Percentiles rank a stretch among this genome's conserved stretches.
These are phyloP conservation scores for Temnothorax curvispinosus DNA, from an alignment of 1,140 invertebrate genomes.

Conservation along the genomic window DNA sequence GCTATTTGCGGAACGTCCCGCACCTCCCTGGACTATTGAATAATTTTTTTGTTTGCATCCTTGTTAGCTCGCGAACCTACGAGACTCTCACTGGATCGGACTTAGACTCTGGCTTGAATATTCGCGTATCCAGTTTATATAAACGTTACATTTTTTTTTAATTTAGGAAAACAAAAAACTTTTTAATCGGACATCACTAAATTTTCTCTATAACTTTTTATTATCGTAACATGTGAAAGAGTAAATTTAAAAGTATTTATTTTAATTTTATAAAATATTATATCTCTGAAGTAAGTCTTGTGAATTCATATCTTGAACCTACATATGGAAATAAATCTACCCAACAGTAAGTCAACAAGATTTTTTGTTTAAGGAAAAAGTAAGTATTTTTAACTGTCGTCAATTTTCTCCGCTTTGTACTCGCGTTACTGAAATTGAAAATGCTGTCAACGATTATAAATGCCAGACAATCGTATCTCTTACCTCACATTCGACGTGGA, in stretches of 20 bases:
- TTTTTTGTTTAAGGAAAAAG: background rate
- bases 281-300: background rate
- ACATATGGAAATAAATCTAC: background rate
- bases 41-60: conserved; percentile 17
- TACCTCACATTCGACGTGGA: background rate
- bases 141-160: background rate
- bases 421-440: background rate
- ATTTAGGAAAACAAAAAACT: background rate
- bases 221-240: background rate
- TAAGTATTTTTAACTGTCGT: background rate
- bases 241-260: background rate
- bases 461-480: background rate
- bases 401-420: background rate
- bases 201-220: background rate
- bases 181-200: background rate
- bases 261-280: conserved; percentile 4
- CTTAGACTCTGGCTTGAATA: background rate
- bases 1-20: conserved; percentile 36
- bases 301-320: background rate
- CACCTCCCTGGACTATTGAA: conserved; percentile 27
- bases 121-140: background rate
- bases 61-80: background rate
- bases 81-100: background rate
- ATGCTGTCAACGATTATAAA: conserved; percentile 20
- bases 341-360: too few relatives aligned